Evolutionary conservation across 2,797 vertebrate species (phyloP).

Genomic region (Borostomias antarcticus): DNA sequence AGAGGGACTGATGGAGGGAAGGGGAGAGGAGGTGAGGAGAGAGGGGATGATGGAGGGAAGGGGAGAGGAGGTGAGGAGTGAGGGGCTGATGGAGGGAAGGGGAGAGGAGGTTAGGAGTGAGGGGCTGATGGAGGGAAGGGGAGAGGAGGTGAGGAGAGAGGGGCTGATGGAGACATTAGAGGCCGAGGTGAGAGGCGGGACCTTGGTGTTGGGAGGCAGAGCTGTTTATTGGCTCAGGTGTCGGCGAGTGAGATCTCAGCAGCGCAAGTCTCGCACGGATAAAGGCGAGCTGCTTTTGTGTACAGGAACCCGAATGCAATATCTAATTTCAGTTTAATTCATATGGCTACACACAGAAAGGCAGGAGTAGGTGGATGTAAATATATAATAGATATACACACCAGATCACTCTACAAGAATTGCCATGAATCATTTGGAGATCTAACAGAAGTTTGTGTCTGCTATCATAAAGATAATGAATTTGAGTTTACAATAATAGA

Average conservation of each 20-base stretch:
- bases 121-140: not conserved
- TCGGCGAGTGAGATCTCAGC: too few relatives aligned
- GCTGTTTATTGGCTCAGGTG: too few relatives aligned
- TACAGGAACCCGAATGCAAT: too few relatives aligned
- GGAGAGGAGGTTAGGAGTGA: not conserved
- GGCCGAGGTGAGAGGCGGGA: constrained; percentile 25
- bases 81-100: not conserved
- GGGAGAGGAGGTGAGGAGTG: not conserved
- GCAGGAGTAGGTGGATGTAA: not conserved
- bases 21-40: constrained; percentile 2
- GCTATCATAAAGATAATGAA: too few relatives aligned
- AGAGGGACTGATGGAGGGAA: not conserved
- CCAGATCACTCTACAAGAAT: too few relatives aligned
- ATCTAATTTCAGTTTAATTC: too few relatives aligned
- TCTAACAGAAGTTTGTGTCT: constrained; percentile 8
- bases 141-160: not conserved
- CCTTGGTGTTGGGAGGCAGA: too few relatives aligned
- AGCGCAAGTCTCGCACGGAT: too few relatives aligned
- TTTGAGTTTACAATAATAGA: too few relatives aligned
- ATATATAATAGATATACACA: not conserved
- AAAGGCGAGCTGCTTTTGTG: too few relatives aligned
- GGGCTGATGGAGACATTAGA: constrained; percentile 25
- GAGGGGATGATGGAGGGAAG: constrained; percentile 9
- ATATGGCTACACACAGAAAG: not conserved
- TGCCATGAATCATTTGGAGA: constrained; percentile 18